Conservation (phyloP, 2,113 vertebrate species). For the Dermatemys mawii region DNA sequence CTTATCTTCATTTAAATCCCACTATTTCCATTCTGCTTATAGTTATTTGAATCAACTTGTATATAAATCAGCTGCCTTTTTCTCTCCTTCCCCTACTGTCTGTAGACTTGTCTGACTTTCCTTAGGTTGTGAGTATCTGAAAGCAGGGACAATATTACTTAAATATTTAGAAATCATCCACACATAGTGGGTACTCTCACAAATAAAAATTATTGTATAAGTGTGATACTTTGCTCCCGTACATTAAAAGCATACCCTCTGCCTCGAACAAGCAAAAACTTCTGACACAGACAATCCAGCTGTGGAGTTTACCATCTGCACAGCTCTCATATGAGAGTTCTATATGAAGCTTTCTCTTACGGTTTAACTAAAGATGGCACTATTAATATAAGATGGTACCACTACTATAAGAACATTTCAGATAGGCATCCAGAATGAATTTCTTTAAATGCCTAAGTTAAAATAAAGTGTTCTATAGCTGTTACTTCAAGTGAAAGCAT, state of each 20-base stretch:
- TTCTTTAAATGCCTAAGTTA: background rate
- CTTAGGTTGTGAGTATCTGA: slow-evolving; percentile 17
- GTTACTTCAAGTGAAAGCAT: slow-evolving; percentile 21
- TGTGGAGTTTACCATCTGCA: background rate
- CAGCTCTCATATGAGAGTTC: slow-evolving; percentile 1
- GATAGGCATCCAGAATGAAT: slow-evolving; percentile 33
- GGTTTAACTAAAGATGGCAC: slow-evolving; percentile 44
- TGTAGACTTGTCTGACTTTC: background rate
- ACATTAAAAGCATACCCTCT: background rate
- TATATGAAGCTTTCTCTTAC: slow-evolving; percentile 37
- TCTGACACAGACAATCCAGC: slow-evolving; percentile 8
- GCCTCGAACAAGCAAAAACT: background rate
- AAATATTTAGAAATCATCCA: background rate
- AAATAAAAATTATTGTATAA: background rate
- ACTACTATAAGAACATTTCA: background rate
- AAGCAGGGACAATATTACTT: background rate
- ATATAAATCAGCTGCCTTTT: background rate
- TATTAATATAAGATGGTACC: too few species aligned
- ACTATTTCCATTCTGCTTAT: background rate
- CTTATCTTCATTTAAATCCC: background rate
- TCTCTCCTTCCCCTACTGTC: background rate
- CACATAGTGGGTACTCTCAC: background rate
- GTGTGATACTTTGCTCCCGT: background rate
- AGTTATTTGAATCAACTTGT: background rate
- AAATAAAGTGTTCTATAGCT: background rate